phyloP scores from a whole-genome alignment of 2,888 invertebrate species.

The Agonopterix subpropinquella region DNA sequence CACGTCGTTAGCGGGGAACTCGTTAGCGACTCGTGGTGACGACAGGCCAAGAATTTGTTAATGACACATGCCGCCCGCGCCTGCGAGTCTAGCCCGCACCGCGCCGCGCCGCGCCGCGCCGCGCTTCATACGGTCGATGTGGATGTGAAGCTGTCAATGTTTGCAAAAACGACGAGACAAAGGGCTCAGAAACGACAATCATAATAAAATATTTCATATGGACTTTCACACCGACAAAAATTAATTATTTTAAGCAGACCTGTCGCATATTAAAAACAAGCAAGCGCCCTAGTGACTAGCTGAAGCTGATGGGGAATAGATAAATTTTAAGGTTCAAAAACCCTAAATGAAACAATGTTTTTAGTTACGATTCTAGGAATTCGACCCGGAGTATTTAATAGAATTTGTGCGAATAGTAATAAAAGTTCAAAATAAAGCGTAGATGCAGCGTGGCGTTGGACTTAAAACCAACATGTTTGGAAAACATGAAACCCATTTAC shows the following conservation, averaged over 20 bases:
- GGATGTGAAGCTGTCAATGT: not conserved
- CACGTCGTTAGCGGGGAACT: constrained; percentile 67
- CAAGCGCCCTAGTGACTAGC: no score
- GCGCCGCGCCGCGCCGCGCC: constrained; percentile 6
- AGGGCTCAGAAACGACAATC: not conserved
- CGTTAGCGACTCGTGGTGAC: constrained; percentile 65
- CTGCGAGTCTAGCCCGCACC: not conserved
- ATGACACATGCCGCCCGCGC: constrained; percentile 47
- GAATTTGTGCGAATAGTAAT: no score
- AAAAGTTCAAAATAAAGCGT: not conserved
- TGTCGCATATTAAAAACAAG: no score
- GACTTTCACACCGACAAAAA: no score
- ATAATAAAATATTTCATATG: no score
- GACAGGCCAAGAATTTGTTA: constrained; percentile 71
- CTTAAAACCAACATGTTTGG: not conserved
- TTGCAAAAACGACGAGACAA: not conserved
- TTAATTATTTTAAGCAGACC: no score
- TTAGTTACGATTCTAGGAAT: no score
- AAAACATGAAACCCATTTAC: not conserved
- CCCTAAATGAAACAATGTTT: no score
- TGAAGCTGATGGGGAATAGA: no score
- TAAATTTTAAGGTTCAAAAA: no score
- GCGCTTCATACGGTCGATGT: constrained; percentile 2
- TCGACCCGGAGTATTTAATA: no score
- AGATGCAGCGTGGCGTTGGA: not conserved